Evolutionary conservation across 2,113 vertebrate species (phyloP), one percentile per base, ranked within the genome.

Genomic region (Empidonax alnorum): DNA sequence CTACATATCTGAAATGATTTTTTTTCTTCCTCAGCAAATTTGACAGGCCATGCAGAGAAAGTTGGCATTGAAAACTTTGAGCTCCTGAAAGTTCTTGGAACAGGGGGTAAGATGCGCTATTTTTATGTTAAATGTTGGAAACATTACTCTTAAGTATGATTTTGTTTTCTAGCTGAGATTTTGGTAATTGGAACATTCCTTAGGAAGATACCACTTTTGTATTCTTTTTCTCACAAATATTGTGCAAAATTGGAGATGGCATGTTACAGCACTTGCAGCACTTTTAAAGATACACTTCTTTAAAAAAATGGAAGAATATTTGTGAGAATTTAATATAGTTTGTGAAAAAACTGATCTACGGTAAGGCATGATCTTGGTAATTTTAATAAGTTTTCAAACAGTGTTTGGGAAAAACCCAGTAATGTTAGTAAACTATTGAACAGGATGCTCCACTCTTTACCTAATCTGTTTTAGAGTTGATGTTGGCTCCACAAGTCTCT

Each of bases 1-100:
- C 16, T 79, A 17, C 3, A 7, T 87, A 27, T 75, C 49, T 97
- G 56, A 95, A 3, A 2, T 74, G 20, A 39, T 2, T 71, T 50
- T 52, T 93, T 82, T 89, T 87, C 95, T 84, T 90, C 81, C 96
- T 94, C 97, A 99, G 99, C 99, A 93, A 99, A 99, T 97, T 97
- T 99, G 97, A 99, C 99, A 31, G 99, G 99, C 93, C 98, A 99
- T 62, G 98, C 99, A 52, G 99, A 99, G 97, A 99, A 99, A 89
- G 99, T 99, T 94, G 99, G 99, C 91, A 99, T 99, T 93, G 99
- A 99, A 98, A 99, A 99, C 97, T 99, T 99, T 76, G 99, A 99
- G 96, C 98, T 99, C 8, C 96, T 99, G 76, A 99, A 99, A 95
- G 99, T 99, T 84, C 98, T 99, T 93, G 99, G 99, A 96, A 99